Evolutionary conservation across 2,113 vertebrate species (phyloP).

Genomic region (Syngnathus floridae): DNA sequence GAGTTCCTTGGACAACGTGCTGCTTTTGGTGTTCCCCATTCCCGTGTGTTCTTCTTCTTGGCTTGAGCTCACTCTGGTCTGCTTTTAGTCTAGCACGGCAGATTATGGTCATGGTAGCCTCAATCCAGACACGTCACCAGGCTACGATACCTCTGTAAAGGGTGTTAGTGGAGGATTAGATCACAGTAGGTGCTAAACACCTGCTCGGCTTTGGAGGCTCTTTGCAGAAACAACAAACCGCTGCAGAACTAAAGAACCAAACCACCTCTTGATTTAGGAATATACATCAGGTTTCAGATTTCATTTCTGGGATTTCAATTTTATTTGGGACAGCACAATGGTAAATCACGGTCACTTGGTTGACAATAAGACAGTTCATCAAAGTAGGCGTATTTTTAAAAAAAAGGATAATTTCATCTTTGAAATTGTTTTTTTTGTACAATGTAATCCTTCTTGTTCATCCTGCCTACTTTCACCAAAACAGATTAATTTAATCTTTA

Average conservation of each 20-base stretch:
- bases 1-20: constrained; percentile 74
- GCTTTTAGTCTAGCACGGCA: constrained; percentile 46
- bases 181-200: constrained; percentile 22
- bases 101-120: constrained; percentile 62
- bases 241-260: background rate
- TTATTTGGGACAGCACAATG: background rate
- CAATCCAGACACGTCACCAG: constrained; percentile 68
- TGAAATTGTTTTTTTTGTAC: background rate
- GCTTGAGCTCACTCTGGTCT: constrained; percentile 7
- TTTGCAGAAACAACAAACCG: background rate
- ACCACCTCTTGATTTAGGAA: background rate
- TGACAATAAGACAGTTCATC: background rate
- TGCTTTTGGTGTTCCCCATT: constrained; percentile 78
- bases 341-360: background rate
- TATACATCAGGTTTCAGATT: background rate
- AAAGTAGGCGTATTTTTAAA: background rate
- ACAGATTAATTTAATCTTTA: constrained; percentile 22
- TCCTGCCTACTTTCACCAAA: constrained; percentile 19
- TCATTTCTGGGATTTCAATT: background rate
- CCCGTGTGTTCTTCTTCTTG: background rate
- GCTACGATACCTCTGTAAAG: constrained; percentile 45
- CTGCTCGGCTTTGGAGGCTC: constrained; percentile 9
- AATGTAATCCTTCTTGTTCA: background rate
- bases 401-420: background rate
- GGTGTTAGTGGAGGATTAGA: constrained; percentile 30